These are phyloP conservation scores for Antheraea assamensis DNA, from an alignment of 2,888 invertebrate species.

Conservation along the genomic window DNA sequence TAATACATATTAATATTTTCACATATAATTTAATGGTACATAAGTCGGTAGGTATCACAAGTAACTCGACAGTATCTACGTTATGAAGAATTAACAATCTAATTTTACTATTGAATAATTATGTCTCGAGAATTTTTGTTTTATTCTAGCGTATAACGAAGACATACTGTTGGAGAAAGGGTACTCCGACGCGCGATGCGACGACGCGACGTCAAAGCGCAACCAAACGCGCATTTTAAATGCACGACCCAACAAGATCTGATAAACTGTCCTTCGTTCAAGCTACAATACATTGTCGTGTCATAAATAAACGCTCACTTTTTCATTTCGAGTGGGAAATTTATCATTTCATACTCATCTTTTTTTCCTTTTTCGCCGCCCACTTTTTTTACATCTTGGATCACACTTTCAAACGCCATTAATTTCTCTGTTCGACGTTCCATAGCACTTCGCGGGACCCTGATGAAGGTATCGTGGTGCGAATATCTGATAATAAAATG, in stretches of 20 bases:
- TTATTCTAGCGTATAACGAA: conserved; percentile 30
- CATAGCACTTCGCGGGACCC: conserved; percentile 61
- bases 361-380: conserved; percentile 65
- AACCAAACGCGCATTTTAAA: conserved; percentile 58
- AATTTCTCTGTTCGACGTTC: conserved; percentile 72
- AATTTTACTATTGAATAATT: not conserved
- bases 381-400: conserved; percentile 76
- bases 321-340: conserved; percentile 72
- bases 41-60: not conserved
- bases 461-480: conserved; percentile 76
- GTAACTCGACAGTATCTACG: not conserved
- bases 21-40: not conserved
- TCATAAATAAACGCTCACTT: conserved; percentile 79
- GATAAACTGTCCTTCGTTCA: conserved; percentile 60
- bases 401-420: conserved; percentile 79
- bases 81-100: not conserved
- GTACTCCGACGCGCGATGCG: conserved; percentile 35
- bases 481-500: conserved; percentile 74
- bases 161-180: conserved; percentile 34
- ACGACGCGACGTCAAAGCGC: conserved; percentile 47
- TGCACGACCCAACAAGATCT: conserved; percentile 65
- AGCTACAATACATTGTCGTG: conserved; percentile 62
- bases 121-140: conserved; percentile 1
- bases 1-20: not conserved
- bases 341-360: conserved; percentile 71